Evolutionary conservation across 2,113 vertebrate species (phyloP).

Genomic region (Pongo abelii): DNA sequence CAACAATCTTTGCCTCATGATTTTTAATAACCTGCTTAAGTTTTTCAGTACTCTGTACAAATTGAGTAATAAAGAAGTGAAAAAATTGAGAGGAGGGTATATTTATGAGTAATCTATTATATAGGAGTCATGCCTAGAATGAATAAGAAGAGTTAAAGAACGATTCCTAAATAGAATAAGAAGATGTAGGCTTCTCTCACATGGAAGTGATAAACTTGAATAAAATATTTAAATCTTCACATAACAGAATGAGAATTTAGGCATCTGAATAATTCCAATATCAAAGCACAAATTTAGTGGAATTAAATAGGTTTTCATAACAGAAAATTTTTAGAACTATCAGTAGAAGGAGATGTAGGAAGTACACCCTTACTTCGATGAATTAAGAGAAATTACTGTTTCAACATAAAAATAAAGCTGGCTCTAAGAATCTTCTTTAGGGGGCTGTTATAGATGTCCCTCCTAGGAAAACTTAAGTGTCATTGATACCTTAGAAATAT

Average conservation of each 20-base stretch:
- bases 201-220: background rate
- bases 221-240: conserved; percentile 17
- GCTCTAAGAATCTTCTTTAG: background rate
- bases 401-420: conserved; percentile 5
- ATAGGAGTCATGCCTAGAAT: background rate
- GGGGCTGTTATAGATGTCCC: background rate
- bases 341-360: background rate
- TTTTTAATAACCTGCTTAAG: conserved; percentile 51
- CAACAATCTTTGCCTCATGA: background rate
- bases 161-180: background rate
- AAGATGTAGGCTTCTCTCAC: background rate
- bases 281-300: background rate
- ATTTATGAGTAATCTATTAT: background rate
- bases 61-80: background rate
- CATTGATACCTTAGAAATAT: background rate
- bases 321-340: background rate
- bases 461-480: background rate
- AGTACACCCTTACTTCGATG: background rate
- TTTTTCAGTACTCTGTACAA: conserved; percentile 40
- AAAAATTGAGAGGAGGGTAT: background rate
- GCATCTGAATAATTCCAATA: background rate
- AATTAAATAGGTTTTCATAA: background rate
- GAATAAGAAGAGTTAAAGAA: background rate
- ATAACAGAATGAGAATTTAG: background rate
- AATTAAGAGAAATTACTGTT: background rate